Base-by-base conservation (phyloP, 2,797 vertebrate species). In the Anguilla megastoma region DNA sequence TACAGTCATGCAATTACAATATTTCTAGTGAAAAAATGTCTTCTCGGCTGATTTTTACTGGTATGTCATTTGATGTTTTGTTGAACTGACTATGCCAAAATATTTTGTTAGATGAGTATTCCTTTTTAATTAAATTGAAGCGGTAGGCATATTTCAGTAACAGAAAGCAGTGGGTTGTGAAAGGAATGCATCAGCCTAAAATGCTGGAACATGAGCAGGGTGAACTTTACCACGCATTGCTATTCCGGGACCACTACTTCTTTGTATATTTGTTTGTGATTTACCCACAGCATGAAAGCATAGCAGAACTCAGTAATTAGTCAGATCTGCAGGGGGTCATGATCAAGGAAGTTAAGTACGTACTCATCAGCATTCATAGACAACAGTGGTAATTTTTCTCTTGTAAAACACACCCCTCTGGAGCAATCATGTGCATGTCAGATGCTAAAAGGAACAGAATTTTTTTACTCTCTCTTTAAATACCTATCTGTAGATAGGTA, bases 251-350 rank as follows among this genome's bases (percentile, higher is more conserved):
- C 24, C 63, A 69, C 27, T 69, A 27, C 63, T n/a, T 69, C 63
- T 69, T 69, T 69, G 30, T 45, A 79, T 79, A 79, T 79, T 79
- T 79, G 74, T 16, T 41, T 41, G 36, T 45, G 16, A 79, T 74
- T 69, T 74, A 79, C 36, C 36, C 36, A 41, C 74, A 18, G 74
- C 74, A 79, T 79, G 30, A 79, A 36, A 12, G 18, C 30, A 21
- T 41, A 41, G 63, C 74, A 79, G 36, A 79, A 79, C 74, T 36
- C 2, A 10, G 27, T 36, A 33, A 76, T 76, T 76, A 69, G n/a
- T 27, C 63, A 69, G 63, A 27, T 69, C 63, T n/a, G 63, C 63
- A 69, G 63, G 63, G 63, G 63, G 63, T 69, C 63, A 27, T 36
- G 33, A 14, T 33, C 27, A 18, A 33, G 33, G 30, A 76, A 36